phyloP scores from a whole-genome alignment of 2,113 vertebrate genomes.

The Mus spicilegus region DNA sequence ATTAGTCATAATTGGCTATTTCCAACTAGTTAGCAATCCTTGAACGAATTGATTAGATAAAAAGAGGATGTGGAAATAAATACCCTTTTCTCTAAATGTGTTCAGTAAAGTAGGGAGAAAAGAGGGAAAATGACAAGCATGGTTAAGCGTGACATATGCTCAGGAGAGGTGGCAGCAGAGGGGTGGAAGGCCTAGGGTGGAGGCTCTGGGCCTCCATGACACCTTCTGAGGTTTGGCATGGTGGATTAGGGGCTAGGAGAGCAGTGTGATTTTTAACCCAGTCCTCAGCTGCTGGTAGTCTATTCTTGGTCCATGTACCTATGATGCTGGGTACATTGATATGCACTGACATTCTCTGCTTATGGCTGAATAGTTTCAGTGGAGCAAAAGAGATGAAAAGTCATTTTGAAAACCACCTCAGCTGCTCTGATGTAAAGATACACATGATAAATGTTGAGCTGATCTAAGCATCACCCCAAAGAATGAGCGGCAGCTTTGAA shows the following conservation, averaged over 20 bases:
- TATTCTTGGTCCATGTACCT: background rate
- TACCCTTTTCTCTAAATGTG: background rate
- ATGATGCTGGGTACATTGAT: background rate
- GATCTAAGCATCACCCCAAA: no score
- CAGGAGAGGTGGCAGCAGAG: background rate
- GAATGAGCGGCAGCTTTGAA: background rate
- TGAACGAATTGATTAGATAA: background rate
- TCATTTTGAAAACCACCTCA: background rate
- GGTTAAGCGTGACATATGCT: background rate
- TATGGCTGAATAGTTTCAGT: background rate
- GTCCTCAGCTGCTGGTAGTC: background rate
- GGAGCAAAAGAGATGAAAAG: background rate
- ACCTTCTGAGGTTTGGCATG: background rate
- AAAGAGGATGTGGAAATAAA: background rate
- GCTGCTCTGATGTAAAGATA: background rate
- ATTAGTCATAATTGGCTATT: background rate
- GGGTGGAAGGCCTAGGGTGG: background rate
- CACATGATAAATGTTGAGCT: background rate
- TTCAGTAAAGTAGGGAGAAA: background rate
- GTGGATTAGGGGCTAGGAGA: background rate
- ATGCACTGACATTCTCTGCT: background rate
- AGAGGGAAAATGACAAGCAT: background rate
- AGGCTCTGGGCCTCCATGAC: accelerated
- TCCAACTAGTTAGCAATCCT: background rate
- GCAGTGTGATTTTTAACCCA: background rate